Evolutionary conservation across 1,140 invertebrate species (phyloP).

Genomic region (Macrosteles quadrilineatus): DNA sequence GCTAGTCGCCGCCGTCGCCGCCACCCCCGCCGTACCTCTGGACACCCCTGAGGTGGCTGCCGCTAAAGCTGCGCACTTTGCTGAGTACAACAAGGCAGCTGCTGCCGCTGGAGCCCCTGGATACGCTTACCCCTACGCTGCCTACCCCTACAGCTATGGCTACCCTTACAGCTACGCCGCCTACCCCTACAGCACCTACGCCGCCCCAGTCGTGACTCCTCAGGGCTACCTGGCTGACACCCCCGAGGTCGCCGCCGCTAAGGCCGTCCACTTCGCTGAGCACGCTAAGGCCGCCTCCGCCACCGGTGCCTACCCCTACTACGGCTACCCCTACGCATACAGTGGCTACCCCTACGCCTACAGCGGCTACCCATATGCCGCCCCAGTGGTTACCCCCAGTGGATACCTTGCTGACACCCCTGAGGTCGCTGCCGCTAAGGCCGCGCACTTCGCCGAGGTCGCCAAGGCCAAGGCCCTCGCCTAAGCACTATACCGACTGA

Average conservation of each 20-base stretch:
- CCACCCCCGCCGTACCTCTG: constrained; percentile 48
- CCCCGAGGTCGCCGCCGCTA: constrained; percentile 55
- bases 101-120: constrained; percentile 48
- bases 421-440: constrained; percentile 61
- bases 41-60: constrained; percentile 61
- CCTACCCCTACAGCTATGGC: constrained; percentile 56
- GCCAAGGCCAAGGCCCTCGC: constrained; percentile 34
- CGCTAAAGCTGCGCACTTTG: constrained; percentile 59
- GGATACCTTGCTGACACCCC: constrained; percentile 62
- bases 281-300: constrained; percentile 54
- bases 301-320: constrained; percentile 47
- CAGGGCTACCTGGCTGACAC: constrained; percentile 54
- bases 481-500: constrained; percentile 1
- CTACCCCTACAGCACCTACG: constrained; percentile 46
- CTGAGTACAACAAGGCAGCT: constrained; percentile 53
- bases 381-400: constrained; percentile 53
- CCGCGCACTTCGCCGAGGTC: constrained; percentile 55
- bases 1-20: neutral
- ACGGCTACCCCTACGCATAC: constrained; percentile 29
- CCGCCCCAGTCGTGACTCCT: constrained; percentile 32
- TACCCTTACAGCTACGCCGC: constrained; percentile 51
- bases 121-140: constrained; percentile 49
- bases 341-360: constrained; percentile 33
- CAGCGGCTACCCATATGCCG: constrained; percentile 36
- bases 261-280: constrained; percentile 52